Base-by-base conservation (phyloP, 2,113 vertebrate genomes). In the Haplochromis vanheusdeni region DNA sequence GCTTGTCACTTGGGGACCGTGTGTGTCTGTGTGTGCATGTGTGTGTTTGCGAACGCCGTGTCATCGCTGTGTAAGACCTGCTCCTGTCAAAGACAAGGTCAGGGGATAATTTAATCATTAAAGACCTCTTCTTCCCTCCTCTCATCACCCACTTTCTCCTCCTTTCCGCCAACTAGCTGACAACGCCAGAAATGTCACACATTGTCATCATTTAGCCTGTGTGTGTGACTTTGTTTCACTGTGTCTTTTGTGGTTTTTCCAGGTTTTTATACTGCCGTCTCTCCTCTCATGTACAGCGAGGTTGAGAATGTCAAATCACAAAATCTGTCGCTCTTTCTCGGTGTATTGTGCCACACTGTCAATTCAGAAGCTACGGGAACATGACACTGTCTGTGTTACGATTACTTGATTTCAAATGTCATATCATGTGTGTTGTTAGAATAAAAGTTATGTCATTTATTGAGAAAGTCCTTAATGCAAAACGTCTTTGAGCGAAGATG, bases 81-180 rank as follows among this genome's bases (percentile, higher is more conserved):
- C 90, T 92, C 91, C 93, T 94, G 95, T 96, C 94, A 94, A 83
- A 94, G 92, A 91, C 95, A 95, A 96, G 95, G 95, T 96, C 95
- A 95, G 91, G 92, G 94, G 96, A 96, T 96, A 95, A 96, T 96
- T 96, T 96, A 96, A 96, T 96, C 95, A 96, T 96, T 96, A 96
- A 95, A 95, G 93, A 94, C 94, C 93, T 93, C 88, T 93, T 87
- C 88, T 86, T 87, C 83, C 86, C 87, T 91, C 87, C 81, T 85
- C 81, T 87, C 89, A 49, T 86, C 83, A 82, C 73, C 65, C 52
- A 35, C 83, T 81, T 82, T 87, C 68, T 86, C 79, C 79, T 87
- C 84, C 56, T 89, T 75, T 82, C 87, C 79, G 77, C 70, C 84
- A 88, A 92, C 82, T 88, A 75, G 91, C 91, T 94, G 93, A 94